These are phyloP conservation scores for Schizopygopsis malacanthus DNA, from an alignment of 2,797 vertebrate species.

Conservation along the genomic window DNA sequence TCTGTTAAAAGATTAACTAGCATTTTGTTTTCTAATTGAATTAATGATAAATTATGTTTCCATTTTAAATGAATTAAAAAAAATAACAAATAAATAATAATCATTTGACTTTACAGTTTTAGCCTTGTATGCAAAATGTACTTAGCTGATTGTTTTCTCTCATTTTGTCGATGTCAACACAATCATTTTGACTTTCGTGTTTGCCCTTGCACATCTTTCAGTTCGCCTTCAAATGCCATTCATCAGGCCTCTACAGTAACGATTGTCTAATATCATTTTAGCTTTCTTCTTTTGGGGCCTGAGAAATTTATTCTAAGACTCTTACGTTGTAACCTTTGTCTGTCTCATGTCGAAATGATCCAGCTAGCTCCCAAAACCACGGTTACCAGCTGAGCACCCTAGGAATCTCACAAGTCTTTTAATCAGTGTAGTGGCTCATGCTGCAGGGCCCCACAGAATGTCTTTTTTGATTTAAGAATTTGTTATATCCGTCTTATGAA, in stretches of 20 bases:
- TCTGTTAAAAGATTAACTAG: background rate
- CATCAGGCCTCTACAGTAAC: conserved; percentile 19
- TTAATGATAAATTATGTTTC: background rate
- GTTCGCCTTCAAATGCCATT: conserved; percentile 1
- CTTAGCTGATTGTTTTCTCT: conserved; percentile 15
- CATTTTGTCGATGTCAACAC: conserved; percentile 16
- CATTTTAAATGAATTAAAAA: background rate
- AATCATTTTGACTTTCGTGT: conserved; percentile 32
- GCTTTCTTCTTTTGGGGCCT: conserved; percentile 7
- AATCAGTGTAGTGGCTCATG: conserved; percentile 22
- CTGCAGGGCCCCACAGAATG: conserved; percentile 35
- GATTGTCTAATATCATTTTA: conserved; percentile 19
- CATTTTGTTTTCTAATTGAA: background rate
- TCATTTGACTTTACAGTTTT: no score
- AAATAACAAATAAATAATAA: no score
- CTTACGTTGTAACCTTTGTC: conserved; percentile 34
- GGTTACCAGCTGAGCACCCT: conserved; percentile 47
- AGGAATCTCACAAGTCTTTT: conserved; percentile 49
- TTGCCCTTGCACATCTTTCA: conserved; percentile 33
- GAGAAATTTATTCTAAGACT: conserved; percentile 27
- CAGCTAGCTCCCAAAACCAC: conserved; percentile 48
- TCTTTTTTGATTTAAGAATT: conserved; percentile 36
- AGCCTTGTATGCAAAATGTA: no score
- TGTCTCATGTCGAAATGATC: conserved; percentile 42
- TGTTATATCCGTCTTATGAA: conserved; percentile 15